These are phyloP conservation scores for Hetaerina titia DNA, from an alignment of 2,888 invertebrate species.

Conservation along the genomic window DNA sequence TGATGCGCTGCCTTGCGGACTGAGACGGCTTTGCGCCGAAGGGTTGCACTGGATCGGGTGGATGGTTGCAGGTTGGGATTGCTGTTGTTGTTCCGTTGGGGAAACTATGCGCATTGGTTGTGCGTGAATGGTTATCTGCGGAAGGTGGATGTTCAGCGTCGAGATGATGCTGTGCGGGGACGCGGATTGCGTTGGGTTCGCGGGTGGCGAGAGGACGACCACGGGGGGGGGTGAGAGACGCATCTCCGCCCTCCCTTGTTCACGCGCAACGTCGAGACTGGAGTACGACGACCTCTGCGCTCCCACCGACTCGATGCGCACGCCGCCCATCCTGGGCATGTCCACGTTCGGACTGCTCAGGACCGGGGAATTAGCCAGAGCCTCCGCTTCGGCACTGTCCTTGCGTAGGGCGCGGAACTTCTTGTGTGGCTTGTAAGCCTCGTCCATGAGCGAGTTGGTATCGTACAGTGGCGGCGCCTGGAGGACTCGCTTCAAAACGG, in stretches of 20 bases:
- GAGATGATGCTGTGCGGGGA: constrained; percentile 69
- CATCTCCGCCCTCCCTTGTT: constrained; percentile 70
- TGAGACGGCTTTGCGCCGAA: background rate
- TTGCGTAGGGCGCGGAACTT: constrained; percentile 93
- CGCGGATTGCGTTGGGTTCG: constrained; percentile 71
- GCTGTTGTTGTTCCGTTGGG: constrained; percentile 74
- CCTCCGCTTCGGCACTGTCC: constrained; percentile 89
- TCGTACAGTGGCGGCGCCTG: constrained; percentile 95
- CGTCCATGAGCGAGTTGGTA: constrained; percentile 94
- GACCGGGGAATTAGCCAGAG: constrained; percentile 79
- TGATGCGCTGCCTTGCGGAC: background rate
- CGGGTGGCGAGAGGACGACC: constrained; percentile 69
- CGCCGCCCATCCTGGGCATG: constrained; percentile 75
- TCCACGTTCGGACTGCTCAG: constrained; percentile 69
- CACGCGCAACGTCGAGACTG: constrained; percentile 68
- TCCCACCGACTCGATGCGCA: constrained; percentile 74
- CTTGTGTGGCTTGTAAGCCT: constrained; percentile 97
- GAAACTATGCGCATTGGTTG: constrained; percentile 41
- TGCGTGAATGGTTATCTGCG: constrained; percentile 48
- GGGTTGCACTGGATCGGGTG: constrained; percentile 73
- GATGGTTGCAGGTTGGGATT: constrained; percentile 78
- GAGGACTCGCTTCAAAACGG: constrained; percentile 93
- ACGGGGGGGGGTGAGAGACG: constrained; percentile 69
- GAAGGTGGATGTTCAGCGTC: constrained; percentile 51
- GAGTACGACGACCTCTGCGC: constrained; percentile 76